Base-by-base conservation (phyloP, 1,140 invertebrate genomes). In the Reticulitermes speratus region DNA sequence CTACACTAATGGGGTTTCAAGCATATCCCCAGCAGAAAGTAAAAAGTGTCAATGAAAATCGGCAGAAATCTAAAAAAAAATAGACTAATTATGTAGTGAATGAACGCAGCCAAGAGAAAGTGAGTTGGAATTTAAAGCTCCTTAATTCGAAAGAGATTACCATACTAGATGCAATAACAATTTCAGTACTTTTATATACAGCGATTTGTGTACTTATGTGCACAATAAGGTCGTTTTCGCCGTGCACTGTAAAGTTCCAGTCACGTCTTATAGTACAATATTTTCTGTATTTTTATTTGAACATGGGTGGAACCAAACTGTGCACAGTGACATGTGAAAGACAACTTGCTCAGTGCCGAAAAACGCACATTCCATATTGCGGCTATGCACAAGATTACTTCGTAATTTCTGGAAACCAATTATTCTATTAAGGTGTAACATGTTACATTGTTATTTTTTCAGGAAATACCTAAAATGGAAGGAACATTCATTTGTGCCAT, bases 401-500 rank as follows among this genome's bases (percentile, higher is more conserved):
- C n/a, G n/a, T 14, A 14, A 75, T 30, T 30, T n/a, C n/a, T n/a
- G 0, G 3, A 75, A 75, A 75, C n/a, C 16, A 12, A 11, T 75
- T 30, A 9, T 75, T 75, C n/a, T 8, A 75, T 75, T n/a, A 75
- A 9, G 1, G 65, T 75, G 7, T 75, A 30, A 75, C 30, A 75
- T 14, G 30, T 30, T 75, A 75, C 6, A 30, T 8, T 75, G n/a
- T 75, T 75, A 30, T 75, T 75, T 59, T 75, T 75, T 75, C 25
- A 75, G 21, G 12, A 65, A 65, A 65, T 19, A 19, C 21, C 9
- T 11, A 30, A 75, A 75, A n/a, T 75, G 25, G n/a, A 75, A 25
- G 25, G 65, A 75, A 75, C n/a, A 75, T 75, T 25, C 65, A 75
- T 75, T 75, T 75, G 65, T 75, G 65, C 65, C 65, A 75, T 75